These are phyloP conservation scores for Epistrophella euchroma DNA, from an alignment of 2,888 invertebrate species.

Conservation along the genomic window DNA sequence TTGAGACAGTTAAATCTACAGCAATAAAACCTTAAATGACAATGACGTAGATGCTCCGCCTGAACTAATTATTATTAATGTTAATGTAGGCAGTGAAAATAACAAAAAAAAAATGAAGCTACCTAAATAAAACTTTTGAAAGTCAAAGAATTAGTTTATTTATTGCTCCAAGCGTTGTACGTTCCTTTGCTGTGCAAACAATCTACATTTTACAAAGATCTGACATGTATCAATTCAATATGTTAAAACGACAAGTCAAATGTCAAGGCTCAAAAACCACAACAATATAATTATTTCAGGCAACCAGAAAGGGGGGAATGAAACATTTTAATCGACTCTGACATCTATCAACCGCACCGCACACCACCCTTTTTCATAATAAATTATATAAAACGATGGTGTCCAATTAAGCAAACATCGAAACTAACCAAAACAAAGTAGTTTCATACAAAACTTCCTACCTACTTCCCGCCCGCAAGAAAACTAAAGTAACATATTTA, in stretches of 20 bases:
- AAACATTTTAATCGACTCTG: slow-evolving; percentile 52
- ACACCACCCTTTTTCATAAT: slow-evolving; percentile 53
- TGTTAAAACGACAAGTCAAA: slow-evolving; percentile 14
- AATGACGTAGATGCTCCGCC: too few species aligned
- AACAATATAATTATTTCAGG: slow-evolving; percentile 43
- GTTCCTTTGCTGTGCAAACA: neutral
- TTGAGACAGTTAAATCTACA: too few species aligned
- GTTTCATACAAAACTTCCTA: slow-evolving; percentile 29
- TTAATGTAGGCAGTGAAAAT: too few species aligned
- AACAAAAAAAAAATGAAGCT: too few species aligned
- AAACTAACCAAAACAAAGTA: slow-evolving; percentile 67
- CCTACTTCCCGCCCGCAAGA: neutral
- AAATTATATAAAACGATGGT: slow-evolving; percentile 67
- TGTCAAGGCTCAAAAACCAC: slow-evolving; percentile 40
- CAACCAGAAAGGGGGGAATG: neutral
- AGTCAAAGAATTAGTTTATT: neutral
- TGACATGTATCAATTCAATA: slow-evolving; percentile 18
- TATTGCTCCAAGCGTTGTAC: neutral
- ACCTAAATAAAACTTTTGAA: too few species aligned
- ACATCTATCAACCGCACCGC: slow-evolving; percentile 62
- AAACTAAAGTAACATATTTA: slow-evolving; percentile 66
- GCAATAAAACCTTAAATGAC: too few species aligned
- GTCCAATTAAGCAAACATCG: slow-evolving; percentile 75
- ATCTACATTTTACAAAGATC: neutral
- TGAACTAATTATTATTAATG: too few species aligned